phyloP scores from a whole-genome alignment of 2,113 vertebrate genomes.

The Euleptes europaea region DNA sequence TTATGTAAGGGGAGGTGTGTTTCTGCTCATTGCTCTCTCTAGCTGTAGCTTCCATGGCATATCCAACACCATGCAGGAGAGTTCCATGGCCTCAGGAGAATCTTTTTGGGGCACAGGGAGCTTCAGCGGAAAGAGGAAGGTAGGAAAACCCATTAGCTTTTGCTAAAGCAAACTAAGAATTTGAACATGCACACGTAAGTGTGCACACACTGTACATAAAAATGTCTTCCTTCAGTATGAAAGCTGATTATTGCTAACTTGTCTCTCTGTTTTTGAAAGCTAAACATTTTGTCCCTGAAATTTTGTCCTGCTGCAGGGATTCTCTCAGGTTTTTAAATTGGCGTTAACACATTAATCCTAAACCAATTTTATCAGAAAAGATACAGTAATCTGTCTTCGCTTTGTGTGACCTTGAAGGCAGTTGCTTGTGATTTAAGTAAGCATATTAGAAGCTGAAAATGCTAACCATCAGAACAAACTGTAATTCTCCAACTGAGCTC shows the following conservation, averaged over 20 bases:
- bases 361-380: conserved; percentile 5
- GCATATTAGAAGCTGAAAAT: not conserved
- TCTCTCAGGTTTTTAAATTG: not conserved
- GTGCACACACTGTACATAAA: not conserved
- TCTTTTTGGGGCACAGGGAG: too few species aligned
- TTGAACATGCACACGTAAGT: too few species aligned
- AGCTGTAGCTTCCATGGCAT: too few species aligned
- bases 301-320: not conserved
- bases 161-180: too few species aligned
- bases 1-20: too few species aligned
- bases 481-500: too few species aligned
- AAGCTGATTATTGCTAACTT: not conserved
- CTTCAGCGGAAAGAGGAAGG: too few species aligned
- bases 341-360: not conserved
- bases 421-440: conserved; percentile 4
- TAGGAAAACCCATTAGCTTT: too few species aligned
- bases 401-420: not conserved
- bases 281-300: not conserved
- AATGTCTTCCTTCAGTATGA: not conserved
- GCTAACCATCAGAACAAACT: not conserved
- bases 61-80: too few species aligned
- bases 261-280: conserved; percentile 20
- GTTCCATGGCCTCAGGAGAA: too few species aligned
- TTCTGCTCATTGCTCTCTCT: too few species aligned
- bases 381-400: conserved; percentile 19